A percentile compares a stretch with the other conserved stretches of the same genome.
Evolutionary conservation across 2,113 vertebrate species (phyloP).

Genomic region (Benitochromis conjunctus): DNA sequence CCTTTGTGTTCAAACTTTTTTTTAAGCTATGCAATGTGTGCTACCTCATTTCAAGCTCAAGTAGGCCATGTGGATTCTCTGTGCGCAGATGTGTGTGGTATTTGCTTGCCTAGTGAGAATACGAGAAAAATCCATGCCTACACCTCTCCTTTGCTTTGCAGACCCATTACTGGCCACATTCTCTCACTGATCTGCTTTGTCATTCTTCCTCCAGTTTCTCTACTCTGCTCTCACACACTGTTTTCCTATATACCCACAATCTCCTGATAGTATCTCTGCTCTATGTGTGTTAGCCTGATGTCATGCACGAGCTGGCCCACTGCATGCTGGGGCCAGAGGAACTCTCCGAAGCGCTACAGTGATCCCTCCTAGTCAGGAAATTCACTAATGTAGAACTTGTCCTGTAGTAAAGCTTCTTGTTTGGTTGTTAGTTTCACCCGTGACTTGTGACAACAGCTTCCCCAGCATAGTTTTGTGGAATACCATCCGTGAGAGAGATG

Average conservation of each 20-base stretch:
- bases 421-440: background rate
- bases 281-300: slow-evolving; percentile 72
- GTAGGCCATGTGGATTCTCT: slow-evolving; percentile 7
- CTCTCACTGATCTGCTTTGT: slow-evolving; percentile 63
- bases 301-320: slow-evolving; percentile 75
- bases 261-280: slow-evolving; percentile 31
- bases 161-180: slow-evolving; percentile 25
- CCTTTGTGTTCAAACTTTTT: background rate
- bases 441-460: background rate
- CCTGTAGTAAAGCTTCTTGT: background rate
- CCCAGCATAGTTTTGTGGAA: background rate
- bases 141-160: slow-evolving; percentile 23
- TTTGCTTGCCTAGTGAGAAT: slow-evolving; percentile 23
- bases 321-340: slow-evolving; percentile 83
- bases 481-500: background rate
- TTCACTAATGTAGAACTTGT: background rate
- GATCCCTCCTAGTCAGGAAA: slow-evolving; percentile 38
- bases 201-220: slow-evolving; percentile 13
- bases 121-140: slow-evolving; percentile 15
- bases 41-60: slow-evolving; percentile 56
- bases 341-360: slow-evolving; percentile 76
- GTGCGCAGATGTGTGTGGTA: slow-evolving; percentile 10
- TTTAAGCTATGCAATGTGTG: background rate
- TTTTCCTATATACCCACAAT: background rate
- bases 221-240: slow-evolving; percentile 8